Evolutionary conservation across 2,797 vertebrate species (phyloP), one percentile per base, ranked within the genome.

Genomic region (Hydrophis major): DNA sequence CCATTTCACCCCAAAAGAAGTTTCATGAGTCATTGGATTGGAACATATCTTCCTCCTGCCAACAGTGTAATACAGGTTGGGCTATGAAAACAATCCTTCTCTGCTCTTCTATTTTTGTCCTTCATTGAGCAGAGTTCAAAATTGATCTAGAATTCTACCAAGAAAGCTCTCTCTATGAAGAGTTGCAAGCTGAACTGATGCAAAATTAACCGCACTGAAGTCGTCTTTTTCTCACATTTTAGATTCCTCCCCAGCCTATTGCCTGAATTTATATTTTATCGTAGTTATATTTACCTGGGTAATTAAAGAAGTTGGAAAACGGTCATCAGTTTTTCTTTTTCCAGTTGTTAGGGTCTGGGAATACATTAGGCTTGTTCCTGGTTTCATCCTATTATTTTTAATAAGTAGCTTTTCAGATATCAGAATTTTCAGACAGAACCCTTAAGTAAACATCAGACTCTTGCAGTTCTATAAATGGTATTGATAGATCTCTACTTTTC

Each of bases 171-270:
- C 66, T 96, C 96, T 60, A 88, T 95, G 89, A 96, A 95, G 96
- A 96, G 53, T 18, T 74, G 69, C 59, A 96, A 96, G 92, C 92
- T 94, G 96, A 97, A 95, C 92, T 91, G 95, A 95, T 96, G 96
- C 93, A 32, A 96, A 97, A 95, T 91, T 93, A 96, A 96, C 96
- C 96, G 93, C 93, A 27, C 92, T 66, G 59, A 87, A 95, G 83
- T 91, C 57, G n/a, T 94, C 78, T 91, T 94, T 94, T 94, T 42
- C 90, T 86, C 59, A 91, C 93, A 92, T 27, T 93, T 96, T 96
- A 53, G 92, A 4, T 5, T 18, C 27, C 86, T 66, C 13, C 6
- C 59, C 25, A 37, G 22, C 59, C 22, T 37, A 18, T 20, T 96
- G 16, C 55, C 89, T 87, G 92, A 83, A 91, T 91, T 91, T 83